Evolutionary conservation across 2,797 vertebrate genomes (phyloP).

Genomic region (Coccyzus lansbergi): DNA sequence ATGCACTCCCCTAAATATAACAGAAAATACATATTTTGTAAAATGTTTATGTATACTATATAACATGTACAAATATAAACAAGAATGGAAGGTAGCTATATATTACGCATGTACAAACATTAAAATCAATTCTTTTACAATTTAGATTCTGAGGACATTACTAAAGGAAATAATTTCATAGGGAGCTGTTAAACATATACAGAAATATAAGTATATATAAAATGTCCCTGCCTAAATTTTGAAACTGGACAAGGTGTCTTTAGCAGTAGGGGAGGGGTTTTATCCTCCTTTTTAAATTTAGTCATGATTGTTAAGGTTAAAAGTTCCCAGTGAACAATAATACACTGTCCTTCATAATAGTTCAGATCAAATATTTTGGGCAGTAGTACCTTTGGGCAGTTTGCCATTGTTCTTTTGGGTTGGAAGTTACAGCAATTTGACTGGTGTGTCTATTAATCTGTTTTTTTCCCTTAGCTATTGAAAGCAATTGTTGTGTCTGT

Average conservation of each 20-base stretch:
- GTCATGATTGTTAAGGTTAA: not conserved
- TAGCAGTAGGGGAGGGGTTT: not conserved
- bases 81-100: not conserved
- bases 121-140: not conserved
- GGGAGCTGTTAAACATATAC: not conserved
- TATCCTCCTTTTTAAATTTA: not conserved
- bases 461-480: slow-evolving; percentile 31
- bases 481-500: slow-evolving; percentile 36
- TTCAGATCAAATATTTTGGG: slow-evolving; percentile 30
- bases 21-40: not conserved
- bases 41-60: not conserved
- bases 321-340: not conserved
- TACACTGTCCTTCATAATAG: not conserved
- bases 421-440: slow-evolving; percentile 40
- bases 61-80: not conserved
- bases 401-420: slow-evolving; percentile 37
- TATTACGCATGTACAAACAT: not conserved
- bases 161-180: not conserved
- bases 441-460: slow-evolving; percentile 42
- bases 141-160: not conserved
- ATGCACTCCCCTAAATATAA: not conserved
- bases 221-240: not conserved
- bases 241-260: not conserved
- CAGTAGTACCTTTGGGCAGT: slow-evolving; percentile 59
- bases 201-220: not conserved